Base-by-base conservation (phyloP, 2,888 invertebrate species). In the Alloplasta piceator region DNA sequence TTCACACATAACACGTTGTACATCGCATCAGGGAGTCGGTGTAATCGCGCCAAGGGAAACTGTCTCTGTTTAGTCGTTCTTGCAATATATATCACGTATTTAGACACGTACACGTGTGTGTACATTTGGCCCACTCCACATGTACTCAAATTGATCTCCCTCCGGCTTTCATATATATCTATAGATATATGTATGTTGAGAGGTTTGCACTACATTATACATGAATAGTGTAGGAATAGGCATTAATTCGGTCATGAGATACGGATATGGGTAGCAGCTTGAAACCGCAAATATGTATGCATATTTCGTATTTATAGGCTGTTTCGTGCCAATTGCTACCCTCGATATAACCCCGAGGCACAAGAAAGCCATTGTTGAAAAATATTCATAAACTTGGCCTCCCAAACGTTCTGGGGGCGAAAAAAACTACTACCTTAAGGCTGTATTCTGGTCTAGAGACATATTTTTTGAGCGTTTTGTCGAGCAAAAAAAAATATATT, bases 221-320 rank as follows among this genome's bases (percentile, higher is more conserved):
- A 74, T 39, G 74, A 79, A 79, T 74, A 66, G 43, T 46, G 58
- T 41, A 68, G 70, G 79, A 64, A 79, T 64, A 66, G 41, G 75
- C 60, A 63, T 43, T 60, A 75, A 75, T 61, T 36, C 39, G 41
- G 26, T 67, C 70, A 60, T 75, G 75, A 71, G 79, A 71, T 80
- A 80, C 70, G 74, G 41, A 63, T 63, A 79, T 64, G 64, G 55
- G 46, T 52, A 56, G 4, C 68, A 50, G 78, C 74, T 70, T 63
- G 63, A 2, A 74, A 74, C 78, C 78, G 63, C 78, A 74, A 68
- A 68, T 68, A 74, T 74, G 68, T 68, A 63, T 43, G 60, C 12
- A 48, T 12, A 14, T 43, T 26, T 55, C 61, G 48, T 60, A 26
- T 26, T 26, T 26, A 41, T 39, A 48, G 38, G 72, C 36, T 41